These are phyloP conservation scores for Drosophila suboccidentalis DNA, from an alignment of 2,888 invertebrate species.

Conservation along the genomic window DNA sequence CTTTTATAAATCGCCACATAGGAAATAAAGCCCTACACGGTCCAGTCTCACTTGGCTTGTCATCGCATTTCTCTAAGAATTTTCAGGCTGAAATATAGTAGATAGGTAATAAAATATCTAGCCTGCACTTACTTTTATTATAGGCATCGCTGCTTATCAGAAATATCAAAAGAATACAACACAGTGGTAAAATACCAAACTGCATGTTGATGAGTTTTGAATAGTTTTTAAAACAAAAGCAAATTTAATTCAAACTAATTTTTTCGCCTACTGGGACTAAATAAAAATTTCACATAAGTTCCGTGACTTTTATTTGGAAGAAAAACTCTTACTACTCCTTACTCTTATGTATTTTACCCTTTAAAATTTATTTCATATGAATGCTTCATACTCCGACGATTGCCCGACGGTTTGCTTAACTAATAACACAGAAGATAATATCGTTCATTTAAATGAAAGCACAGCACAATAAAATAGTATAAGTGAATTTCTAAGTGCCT, in stretches of 20 bases:
- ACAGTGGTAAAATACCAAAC: neutral
- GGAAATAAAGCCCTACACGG: constrained; percentile 45
- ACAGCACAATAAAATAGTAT: no score
- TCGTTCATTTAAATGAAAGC: neutral
- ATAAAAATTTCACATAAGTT: no score
- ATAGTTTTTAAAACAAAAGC: neutral
- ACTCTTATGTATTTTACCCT: no score
- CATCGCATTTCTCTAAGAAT: constrained; percentile 57
- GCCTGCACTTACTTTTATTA: constrained; percentile 22
- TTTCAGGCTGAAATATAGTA: neutral
- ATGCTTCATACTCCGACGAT: no score
- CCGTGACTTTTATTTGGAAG: no score
- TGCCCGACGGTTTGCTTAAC: neutral
- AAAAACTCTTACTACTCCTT: no score
- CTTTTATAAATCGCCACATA: constrained; percentile 61
- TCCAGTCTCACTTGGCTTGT: constrained; percentile 42
- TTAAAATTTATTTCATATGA: no score
- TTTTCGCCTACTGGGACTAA: neutral
- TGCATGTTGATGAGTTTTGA: constrained; percentile 7
- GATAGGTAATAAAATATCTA: neutral
- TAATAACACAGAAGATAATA: neutral
- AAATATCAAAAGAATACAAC: neutral
- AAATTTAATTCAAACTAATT: neutral
- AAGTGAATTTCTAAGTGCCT: no score
- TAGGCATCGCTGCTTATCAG: neutral